Conservation (phyloP, 2,888 invertebrate species). For the Gastrophysa polygoni region DNA sequence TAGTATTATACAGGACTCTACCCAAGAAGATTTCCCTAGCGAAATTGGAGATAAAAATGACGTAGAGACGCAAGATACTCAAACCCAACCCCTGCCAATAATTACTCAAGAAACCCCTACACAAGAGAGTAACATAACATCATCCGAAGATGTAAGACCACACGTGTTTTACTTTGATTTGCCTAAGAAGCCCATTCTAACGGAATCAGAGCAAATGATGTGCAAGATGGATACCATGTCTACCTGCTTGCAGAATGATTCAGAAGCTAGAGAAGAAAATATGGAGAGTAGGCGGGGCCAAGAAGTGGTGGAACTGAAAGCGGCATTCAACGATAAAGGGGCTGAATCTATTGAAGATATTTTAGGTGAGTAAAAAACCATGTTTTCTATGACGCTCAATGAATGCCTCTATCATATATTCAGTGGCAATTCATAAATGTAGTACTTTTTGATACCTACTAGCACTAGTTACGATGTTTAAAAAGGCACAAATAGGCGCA, state of each 20-base stretch:
- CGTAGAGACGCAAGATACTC: conserved; percentile 12
- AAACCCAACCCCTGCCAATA: conserved; percentile 15
- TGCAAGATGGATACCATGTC: conserved; percentile 47
- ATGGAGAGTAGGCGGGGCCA: neutral
- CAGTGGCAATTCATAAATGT: too few relatives aligned
- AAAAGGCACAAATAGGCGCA: too few relatives aligned
- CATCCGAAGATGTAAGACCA: neutral
- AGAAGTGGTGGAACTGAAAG: conserved; percentile 14
- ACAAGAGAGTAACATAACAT: conserved; percentile 10
- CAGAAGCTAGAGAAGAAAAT: neutral
- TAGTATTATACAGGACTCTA: conserved; percentile 11
- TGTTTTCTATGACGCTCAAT: too few relatives aligned
- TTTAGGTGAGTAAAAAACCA: conserved; percentile 15
- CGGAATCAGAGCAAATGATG: conserved; percentile 46
- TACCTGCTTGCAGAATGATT: conserved; percentile 24
- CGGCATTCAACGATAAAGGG: neutral
- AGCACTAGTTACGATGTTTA: too few relatives aligned
- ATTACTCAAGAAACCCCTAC: conserved; percentile 33
- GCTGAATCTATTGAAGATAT: conserved; percentile 20
- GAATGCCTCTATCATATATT: too few relatives aligned
- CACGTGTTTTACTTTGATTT: conserved; percentile 10
- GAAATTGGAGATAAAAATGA: conserved; percentile 19
- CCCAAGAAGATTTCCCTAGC: conserved; percentile 19
- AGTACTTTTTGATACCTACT: too few relatives aligned
- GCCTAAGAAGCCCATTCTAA: conserved; percentile 40